These are phyloP conservation scores for Schrankia costaestrigalis DNA, from an alignment of 2,888 invertebrate genomes.

Conservation along the genomic window DNA sequence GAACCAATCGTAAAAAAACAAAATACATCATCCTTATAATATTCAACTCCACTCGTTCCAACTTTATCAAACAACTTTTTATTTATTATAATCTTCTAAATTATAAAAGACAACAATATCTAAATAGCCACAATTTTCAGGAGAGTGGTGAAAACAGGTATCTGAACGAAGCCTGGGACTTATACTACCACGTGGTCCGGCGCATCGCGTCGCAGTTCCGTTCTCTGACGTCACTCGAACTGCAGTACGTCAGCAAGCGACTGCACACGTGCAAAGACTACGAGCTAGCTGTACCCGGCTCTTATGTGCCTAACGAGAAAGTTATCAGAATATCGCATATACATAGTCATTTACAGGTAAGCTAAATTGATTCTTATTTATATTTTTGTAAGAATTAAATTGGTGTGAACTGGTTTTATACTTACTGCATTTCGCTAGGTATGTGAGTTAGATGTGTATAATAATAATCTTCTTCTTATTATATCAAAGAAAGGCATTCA, in stretches of 20 bases:
- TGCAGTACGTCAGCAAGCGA: constrained; percentile 97
- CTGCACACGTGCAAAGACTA: constrained; percentile 92
- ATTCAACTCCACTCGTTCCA: too few species aligned
- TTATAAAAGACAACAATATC: neutral
- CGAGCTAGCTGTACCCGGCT: constrained; percentile 98
- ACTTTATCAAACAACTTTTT: too few species aligned
- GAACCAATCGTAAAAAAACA: too few species aligned
- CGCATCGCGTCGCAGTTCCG: constrained; percentile 96
- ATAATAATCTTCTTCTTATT: too few species aligned
- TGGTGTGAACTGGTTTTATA: too few species aligned
- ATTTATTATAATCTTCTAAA: neutral
- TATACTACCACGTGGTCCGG: constrained; percentile 98
- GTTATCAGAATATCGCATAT: constrained; percentile 93
- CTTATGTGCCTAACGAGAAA: constrained; percentile 95
- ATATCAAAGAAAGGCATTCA: too few species aligned
- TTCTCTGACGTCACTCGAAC: constrained; percentile 91
- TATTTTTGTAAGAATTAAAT: neutral
- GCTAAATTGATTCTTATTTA: constrained; percentile 5
- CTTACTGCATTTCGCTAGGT: too few species aligned
- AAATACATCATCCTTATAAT: too few species aligned
- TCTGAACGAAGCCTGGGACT: constrained; percentile 98
- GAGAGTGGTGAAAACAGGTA: constrained; percentile 92
- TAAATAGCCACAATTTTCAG: constrained; percentile 44
- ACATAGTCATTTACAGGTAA: constrained; percentile 92
- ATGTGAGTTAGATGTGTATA: too few species aligned